Percentiles rank a stretch among this genome's conserved stretches.
These are phyloP conservation scores for Thalassarche chlororhynchos DNA, from an alignment of 2,113 vertebrate species.

Conservation along the genomic window DNA sequence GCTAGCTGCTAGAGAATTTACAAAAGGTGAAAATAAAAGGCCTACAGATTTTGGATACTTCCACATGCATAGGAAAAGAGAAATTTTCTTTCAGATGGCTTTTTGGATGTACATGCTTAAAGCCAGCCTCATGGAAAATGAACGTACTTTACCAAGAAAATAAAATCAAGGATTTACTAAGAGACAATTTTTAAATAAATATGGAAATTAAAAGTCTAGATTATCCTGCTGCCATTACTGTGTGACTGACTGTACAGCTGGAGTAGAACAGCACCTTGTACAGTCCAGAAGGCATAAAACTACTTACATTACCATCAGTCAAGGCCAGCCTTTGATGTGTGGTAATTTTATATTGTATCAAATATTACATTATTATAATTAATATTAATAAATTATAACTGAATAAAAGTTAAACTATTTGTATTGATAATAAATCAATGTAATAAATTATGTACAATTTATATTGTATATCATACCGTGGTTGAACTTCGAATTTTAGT, in stretches of 20 bases:
- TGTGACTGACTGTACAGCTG: neutral
- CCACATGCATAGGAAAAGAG: neutral
- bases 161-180: neutral
- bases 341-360: neutral
- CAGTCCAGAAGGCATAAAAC: neutral
- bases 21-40: neutral
- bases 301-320: neutral
- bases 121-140: neutral
- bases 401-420: neutral
- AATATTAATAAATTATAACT: neutral
- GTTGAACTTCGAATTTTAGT: neutral
- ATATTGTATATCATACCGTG: neutral
- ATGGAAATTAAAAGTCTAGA: neutral
- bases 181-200: neutral
- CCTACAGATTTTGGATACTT: neutral
- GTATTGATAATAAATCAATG: neutral
- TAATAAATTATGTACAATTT: neutral
- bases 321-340: neutral
- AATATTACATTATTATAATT: neutral
- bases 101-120: neutral
- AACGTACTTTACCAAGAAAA: neutral
- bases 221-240: neutral
- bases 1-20: neutral
- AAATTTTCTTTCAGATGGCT: neutral
- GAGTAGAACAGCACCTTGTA: neutral